Evolutionary conservation across 2,113 vertebrate genomes (phyloP).

Genomic region (Proterorhinus semilunaris): DNA sequence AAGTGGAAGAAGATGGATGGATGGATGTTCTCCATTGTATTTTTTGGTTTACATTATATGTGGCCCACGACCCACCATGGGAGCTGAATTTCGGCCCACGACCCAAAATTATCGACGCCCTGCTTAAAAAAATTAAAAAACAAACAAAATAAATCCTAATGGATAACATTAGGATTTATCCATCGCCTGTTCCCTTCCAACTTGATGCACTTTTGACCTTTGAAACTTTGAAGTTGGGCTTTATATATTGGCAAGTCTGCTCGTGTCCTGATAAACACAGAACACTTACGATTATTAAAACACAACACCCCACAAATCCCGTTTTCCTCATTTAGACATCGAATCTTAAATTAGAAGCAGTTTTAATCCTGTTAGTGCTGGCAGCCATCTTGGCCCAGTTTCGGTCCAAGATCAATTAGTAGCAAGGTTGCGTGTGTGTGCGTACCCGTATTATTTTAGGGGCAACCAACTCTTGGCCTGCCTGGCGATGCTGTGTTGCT

Average conservation of each 20-base stretch:
- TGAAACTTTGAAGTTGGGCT: slow-evolving; percentile 2
- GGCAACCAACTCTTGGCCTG: slow-evolving; percentile 35
- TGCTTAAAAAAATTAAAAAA: too few relatives aligned
- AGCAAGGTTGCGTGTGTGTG: slow-evolving; percentile 23
- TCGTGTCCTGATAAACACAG: slow-evolving; percentile 11
- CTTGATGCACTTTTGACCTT: neutral
- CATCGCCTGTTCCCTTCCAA: neutral
- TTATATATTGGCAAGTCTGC: neutral
- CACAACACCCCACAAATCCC: slow-evolving; percentile 28
- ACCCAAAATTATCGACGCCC: too few relatives aligned
- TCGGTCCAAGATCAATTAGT: slow-evolving; percentile 52
- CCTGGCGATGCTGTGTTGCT: slow-evolving; percentile 17
- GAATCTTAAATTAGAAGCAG: slow-evolving; percentile 46
- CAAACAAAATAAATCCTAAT: neutral
- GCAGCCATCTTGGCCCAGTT: slow-evolving; percentile 27
- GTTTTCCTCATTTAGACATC: slow-evolving; percentile 27
- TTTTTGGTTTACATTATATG: too few relatives aligned
- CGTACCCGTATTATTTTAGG: slow-evolving; percentile 2
- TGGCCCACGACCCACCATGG: too few relatives aligned
- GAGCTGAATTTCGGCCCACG: too few relatives aligned
- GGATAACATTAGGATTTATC: neutral
- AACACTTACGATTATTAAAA: slow-evolving; percentile 30
- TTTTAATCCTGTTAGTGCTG: slow-evolving; percentile 44
- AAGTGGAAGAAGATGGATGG: too few relatives aligned
- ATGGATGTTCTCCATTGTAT: too few relatives aligned